Conservation (phyloP, 2,888 invertebrate genomes). For the Agrypnus murinus region DNA sequence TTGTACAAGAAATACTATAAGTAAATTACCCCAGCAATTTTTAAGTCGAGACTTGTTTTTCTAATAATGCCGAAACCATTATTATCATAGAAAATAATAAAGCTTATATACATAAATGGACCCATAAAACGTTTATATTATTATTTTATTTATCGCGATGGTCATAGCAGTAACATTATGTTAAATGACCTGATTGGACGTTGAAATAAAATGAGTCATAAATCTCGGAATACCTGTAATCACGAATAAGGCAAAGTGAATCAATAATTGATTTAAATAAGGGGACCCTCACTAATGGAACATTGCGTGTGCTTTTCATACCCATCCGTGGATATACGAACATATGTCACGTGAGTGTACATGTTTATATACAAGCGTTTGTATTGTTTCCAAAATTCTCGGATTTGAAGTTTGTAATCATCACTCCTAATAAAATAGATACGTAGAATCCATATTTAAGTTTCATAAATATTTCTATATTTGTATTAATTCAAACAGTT, state of each 20-base stretch:
- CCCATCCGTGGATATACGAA: slow-evolving; percentile 46
- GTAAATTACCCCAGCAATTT: no score
- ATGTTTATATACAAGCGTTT: no score
- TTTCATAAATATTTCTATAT: no score
- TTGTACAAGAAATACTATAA: no score
- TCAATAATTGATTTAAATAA: slow-evolving; percentile 55
- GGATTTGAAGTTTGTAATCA: slow-evolving; percentile 44
- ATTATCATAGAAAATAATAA: not conserved
- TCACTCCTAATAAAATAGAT: no score
- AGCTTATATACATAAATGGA: slow-evolving; percentile 5
- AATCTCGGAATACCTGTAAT: slow-evolving; percentile 52
- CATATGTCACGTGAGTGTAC: slow-evolving; percentile 48
- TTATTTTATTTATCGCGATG: slow-evolving; percentile 34
- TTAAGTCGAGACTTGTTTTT: no score
- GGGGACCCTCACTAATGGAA: slow-evolving; percentile 53
- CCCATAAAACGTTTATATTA: slow-evolving; percentile 28
- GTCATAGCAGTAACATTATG: slow-evolving; percentile 33
- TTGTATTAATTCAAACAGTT: no score
- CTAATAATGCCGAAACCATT: not conserved
- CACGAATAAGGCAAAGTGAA: slow-evolving; percentile 44
- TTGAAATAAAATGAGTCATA: slow-evolving; percentile 51
- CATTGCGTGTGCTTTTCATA: slow-evolving; percentile 54
- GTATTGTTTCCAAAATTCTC: slow-evolving; percentile 44
- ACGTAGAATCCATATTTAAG: no score
- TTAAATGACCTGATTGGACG: slow-evolving; percentile 39